Base-by-base conservation (phyloP, 2,797 vertebrate species). In the Eospalax fontanierii region DNA sequence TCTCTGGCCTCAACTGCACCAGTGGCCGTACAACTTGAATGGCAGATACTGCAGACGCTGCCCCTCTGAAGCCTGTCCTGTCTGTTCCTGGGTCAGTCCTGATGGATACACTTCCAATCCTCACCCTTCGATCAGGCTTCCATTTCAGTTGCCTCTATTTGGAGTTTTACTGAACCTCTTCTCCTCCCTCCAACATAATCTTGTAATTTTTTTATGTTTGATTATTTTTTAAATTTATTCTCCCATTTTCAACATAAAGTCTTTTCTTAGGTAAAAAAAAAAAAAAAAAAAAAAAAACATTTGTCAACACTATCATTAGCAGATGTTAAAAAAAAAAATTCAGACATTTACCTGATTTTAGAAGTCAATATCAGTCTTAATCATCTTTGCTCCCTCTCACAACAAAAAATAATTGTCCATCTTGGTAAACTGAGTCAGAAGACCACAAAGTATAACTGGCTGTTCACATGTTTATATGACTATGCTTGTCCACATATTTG, bases 381-480 rank as follows among this genome's bases (percentile, higher is more conserved):
- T 91, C 6, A 8, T 63, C n/a, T 94, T 87, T 96, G 71, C 81
- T 81, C 43, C 4, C 68, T 93, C 33, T 85, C 43, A 54, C 43
- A 93, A 75, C 8, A 93, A 89, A 86, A 75, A 96, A 94, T 79
- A 91, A 86, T 73, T 79, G 46, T 57, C 46, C 61, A 12, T 66
- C 46, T 93, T 92, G 89, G 74, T 86, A 86, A 96, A 75, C 26
- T 76, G 43, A 93, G 70, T 89, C 66, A 75, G 35, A 89, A 94
- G 43, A 95, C 21, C 26, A 78, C 24, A 59, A 38, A 89, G 21
- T 75, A 6, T 35, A 90, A 38, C 30, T 90, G 59, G 74, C 30
- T 83, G 2, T 93, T 91, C 65, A 21, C 15, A 61, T 86, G 24
- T 61, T 80, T 16, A 26, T 70, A 38, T 7, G 91, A 89, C 75